Conservation (phyloP, 1,140 invertebrate genomes). For the Drosophila nannoptera region DNA sequence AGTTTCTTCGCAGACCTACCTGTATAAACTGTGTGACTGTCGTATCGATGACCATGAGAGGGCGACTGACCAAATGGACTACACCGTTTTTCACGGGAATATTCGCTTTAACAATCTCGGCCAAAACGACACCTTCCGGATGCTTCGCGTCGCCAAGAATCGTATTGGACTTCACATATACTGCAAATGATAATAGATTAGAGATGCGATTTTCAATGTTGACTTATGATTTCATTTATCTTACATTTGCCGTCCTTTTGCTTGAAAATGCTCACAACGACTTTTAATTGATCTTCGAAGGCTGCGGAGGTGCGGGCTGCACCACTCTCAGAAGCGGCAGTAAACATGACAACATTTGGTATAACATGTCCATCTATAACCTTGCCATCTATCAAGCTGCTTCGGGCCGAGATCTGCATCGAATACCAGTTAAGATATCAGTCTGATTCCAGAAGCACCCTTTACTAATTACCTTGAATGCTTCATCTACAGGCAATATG, state of each 20-base stretch:
- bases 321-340: slow-evolving; percentile 86
- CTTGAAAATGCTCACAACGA: slow-evolving; percentile 86
- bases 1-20: slow-evolving; percentile 80
- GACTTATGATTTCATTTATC: slow-evolving; percentile 21
- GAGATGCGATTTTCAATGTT: neutral
- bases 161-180: slow-evolving; percentile 93
- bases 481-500: slow-evolving; percentile 93
- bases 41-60: slow-evolving; percentile 92
- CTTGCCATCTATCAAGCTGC: slow-evolving; percentile 86
- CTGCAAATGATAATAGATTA: slow-evolving; percentile 80
- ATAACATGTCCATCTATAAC: slow-evolving; percentile 96
- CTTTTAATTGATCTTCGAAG: slow-evolving; percentile 89
- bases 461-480: slow-evolving; percentile 85
- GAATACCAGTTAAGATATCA: neutral
- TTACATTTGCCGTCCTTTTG: slow-evolving; percentile 83
- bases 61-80: slow-evolving; percentile 93
- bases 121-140: slow-evolving; percentile 88
- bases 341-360: slow-evolving; percentile 91
- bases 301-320: slow-evolving; percentile 87
- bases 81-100: slow-evolving; percentile 96
- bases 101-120: slow-evolving; percentile 93
- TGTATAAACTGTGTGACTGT: slow-evolving; percentile 90
- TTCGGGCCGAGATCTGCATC: slow-evolving; percentile 80
- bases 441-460: slow-evolving; percentile 17
- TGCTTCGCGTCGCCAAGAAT: slow-evolving; percentile 87